Percentiles rank a stretch among this genome's conserved stretches.
Evolutionary conservation across 2,113 vertebrate species (phyloP).

Genomic region (Cryptotis parvus): DNA sequence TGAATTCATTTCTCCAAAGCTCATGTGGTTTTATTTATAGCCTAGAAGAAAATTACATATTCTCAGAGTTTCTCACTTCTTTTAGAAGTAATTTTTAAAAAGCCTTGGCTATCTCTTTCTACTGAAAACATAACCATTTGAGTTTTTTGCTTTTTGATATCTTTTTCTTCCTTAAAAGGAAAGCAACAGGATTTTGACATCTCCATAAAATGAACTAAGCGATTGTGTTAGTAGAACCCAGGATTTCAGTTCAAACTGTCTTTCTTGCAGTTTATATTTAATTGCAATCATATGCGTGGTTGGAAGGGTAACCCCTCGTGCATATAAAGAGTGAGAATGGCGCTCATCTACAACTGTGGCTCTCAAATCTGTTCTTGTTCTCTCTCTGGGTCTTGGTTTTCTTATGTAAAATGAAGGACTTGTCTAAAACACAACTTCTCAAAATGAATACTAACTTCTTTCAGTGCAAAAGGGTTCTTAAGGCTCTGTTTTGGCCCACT

Average conservation of each 20-base stretch:
- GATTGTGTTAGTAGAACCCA: not conserved
- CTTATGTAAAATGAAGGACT: not conserved
- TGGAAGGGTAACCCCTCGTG: not conserved
- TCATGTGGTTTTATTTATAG: conserved; percentile 74
- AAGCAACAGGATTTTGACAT: conserved; percentile 33
- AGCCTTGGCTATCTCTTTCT: not conserved
- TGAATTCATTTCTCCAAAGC: conserved; percentile 64
- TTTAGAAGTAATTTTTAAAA: conserved; percentile 49
- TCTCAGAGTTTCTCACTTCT: conserved; percentile 51
- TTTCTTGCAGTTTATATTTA: not conserved
- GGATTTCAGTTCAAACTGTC: not conserved
- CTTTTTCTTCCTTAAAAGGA: not conserved
- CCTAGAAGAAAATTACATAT: conserved; percentile 56
- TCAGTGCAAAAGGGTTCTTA: too few species aligned
- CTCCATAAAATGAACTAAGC: not conserved
- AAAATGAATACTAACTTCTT: not conserved
- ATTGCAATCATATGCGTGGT: not conserved
- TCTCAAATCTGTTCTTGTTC: too few species aligned
- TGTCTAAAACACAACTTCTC: conserved; percentile 18
- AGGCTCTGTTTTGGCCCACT: too few species aligned
- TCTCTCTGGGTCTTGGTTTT: not conserved
- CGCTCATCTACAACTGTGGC: too few species aligned
- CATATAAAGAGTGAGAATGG: too few species aligned
- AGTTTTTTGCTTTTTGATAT: not conserved
- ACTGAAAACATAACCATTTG: not conserved